phyloP scores from a whole-genome alignment of 2,888 invertebrate genomes.

The Drosophila kuntzei region DNA sequence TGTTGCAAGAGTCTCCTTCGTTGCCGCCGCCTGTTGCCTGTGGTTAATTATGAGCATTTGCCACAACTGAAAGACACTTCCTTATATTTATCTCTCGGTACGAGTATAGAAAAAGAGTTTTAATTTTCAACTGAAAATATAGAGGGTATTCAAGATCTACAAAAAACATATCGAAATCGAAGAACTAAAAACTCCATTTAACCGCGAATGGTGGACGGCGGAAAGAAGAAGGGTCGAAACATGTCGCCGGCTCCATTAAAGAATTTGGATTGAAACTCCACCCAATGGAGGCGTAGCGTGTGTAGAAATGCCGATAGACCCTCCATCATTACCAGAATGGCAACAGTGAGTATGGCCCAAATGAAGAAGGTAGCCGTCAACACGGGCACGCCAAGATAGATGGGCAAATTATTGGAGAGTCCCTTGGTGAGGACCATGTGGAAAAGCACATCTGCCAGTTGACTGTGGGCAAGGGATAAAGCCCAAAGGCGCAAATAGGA shows the following conservation, averaged over 20 bases:
- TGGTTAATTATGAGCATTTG: constrained; percentile 14
- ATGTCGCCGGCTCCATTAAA: constrained; percentile 92
- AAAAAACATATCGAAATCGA: background rate
- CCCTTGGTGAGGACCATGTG: constrained; percentile 94
- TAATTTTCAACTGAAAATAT: constrained; percentile 1
- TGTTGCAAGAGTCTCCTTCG: constrained; percentile 4
- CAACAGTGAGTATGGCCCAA: constrained; percentile 96
- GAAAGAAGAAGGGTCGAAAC: constrained; percentile 94
- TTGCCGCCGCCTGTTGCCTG: background rate
- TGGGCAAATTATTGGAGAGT: constrained; percentile 86
- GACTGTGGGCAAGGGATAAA: constrained; percentile 98
- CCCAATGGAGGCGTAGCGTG: constrained; percentile 98
- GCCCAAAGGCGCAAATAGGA: constrained; percentile 99
- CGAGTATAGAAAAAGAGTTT: background rate
- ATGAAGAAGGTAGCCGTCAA: constrained; percentile 93
- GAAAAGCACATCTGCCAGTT: constrained; percentile 95
- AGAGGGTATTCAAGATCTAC: background rate
- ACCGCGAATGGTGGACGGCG: constrained; percentile 77
- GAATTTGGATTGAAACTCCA: constrained; percentile 98
- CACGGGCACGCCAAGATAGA: constrained; percentile 87
- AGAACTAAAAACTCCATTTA: constrained; percentile 9
- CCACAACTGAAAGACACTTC: constrained; percentile 1
- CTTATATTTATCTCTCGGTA: background rate
- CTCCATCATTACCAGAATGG: constrained; percentile 99
- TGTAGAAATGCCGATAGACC: constrained; percentile 99